Conservation (phyloP, 2,797 vertebrate genomes). For the Sternotherus odoratus region DNA sequence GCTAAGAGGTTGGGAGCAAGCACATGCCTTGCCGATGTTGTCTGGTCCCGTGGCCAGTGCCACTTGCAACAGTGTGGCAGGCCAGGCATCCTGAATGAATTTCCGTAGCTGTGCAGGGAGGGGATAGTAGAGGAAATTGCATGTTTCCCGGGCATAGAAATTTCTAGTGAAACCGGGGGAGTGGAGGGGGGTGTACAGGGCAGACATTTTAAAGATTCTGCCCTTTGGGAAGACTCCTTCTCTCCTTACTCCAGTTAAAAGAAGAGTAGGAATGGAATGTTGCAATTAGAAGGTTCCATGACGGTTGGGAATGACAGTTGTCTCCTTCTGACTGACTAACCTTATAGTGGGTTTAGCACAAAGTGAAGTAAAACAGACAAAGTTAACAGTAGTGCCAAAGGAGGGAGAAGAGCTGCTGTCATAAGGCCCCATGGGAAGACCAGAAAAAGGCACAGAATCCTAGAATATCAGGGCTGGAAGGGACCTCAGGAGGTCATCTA, state of each 20-base stretch:
- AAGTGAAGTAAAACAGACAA: neutral
- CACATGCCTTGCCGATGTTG: neutral
- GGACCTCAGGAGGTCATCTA: too few species aligned
- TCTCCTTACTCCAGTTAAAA: neutral
- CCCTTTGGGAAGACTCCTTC: neutral
- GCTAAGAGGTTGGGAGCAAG: neutral
- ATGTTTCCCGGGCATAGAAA: neutral
- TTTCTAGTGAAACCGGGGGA: neutral
- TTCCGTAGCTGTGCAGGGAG: rapidly evolving
- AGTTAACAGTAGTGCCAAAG: neutral
- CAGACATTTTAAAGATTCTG: neutral
- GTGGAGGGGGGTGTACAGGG: rapidly evolving
- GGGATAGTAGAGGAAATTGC: neutral
- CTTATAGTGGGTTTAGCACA: rapidly evolving
- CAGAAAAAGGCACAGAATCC: neutral
- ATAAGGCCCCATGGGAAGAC: neutral
- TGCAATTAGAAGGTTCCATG: neutral
- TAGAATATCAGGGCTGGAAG: too few species aligned
- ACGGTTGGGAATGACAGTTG: neutral
- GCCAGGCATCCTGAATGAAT: neutral
- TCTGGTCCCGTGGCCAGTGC: too few species aligned
- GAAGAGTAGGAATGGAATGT: neutral
- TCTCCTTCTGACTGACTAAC: rapidly evolving
- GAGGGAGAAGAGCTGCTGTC: neutral
- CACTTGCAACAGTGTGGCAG: neutral